Percentiles rank a stretch among this genome's conserved stretches.
These are phyloP conservation scores for Drosophila meridionalis DNA, from an alignment of 2,888 invertebrate species.

Conservation along the genomic window DNA sequence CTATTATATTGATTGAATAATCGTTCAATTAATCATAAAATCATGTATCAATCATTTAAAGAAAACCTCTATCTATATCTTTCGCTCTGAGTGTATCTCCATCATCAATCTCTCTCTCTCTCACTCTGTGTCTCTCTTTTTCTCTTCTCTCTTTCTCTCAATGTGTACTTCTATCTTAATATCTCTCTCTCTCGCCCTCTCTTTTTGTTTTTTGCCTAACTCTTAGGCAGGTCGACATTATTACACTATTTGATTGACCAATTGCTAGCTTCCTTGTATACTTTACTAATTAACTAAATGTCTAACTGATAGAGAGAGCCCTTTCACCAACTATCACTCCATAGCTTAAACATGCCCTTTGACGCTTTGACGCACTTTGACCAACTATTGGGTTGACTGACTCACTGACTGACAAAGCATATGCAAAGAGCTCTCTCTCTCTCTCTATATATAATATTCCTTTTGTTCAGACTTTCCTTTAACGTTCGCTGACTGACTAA, in stretches of 20 bases:
- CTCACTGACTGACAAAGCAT: background rate
- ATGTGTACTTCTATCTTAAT: background rate
- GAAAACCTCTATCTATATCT: no score
- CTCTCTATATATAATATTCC: background rate
- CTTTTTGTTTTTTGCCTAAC: background rate
- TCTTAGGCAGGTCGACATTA: background rate
- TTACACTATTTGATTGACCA: background rate
- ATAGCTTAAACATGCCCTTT: conserved; percentile 2
- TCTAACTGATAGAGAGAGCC: background rate
- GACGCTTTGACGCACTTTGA: background rate
- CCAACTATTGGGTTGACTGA: background rate
- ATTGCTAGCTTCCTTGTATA: background rate
- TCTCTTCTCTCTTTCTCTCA: no score
- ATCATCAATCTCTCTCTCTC: no score
- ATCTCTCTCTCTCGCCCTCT: background rate
- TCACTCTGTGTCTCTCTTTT: no score
- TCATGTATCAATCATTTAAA: no score
- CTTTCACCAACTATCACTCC: no score
- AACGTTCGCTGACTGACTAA: background rate
- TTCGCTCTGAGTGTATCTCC: no score
- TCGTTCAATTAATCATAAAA: no score
- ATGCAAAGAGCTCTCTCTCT: background rate
- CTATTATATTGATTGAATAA: no score
- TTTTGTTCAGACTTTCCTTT: background rate
- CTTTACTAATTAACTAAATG: background rate